A percentile compares a stretch with the other conserved stretches of the same genome.
phyloP scores from a whole-genome alignment of 2,888 invertebrate species.

The Agonopterix heracliana region DNA sequence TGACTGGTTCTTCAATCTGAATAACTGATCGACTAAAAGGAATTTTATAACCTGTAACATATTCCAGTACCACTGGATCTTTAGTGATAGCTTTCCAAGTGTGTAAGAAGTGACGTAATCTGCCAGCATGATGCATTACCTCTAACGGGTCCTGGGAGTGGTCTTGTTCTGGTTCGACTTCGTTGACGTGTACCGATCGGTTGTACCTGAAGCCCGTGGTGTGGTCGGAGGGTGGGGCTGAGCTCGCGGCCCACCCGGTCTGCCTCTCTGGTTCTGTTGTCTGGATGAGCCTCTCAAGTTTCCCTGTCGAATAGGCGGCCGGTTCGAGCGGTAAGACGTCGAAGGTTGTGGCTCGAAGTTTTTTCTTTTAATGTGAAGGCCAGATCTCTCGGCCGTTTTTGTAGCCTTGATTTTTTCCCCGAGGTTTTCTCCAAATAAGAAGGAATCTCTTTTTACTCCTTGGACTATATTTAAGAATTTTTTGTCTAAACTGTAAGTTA shows the following conservation, averaged over 20 bases:
- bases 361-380: slow-evolving; percentile 10
- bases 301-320: slow-evolving; percentile 11
- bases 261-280: slow-evolving; percentile 3
- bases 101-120: slow-evolving; percentile 2
- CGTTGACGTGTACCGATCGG: background rate
- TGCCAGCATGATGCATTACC: slow-evolving; percentile 6
- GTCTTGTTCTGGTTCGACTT: background rate
- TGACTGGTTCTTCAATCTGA: background rate
- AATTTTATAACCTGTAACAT: background rate
- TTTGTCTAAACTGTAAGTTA: slow-evolving; percentile 11
- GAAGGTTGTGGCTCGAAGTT: background rate
- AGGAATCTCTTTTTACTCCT: slow-evolving; percentile 8
- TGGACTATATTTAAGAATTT: slow-evolving; percentile 5
- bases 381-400: slow-evolving; percentile 11
- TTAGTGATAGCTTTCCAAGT: background rate
- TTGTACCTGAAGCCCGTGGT: background rate
- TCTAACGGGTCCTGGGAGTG: background rate
- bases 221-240: background rate
- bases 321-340: background rate
- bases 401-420: slow-evolving; percentile 12
- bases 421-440: slow-evolving; percentile 9
- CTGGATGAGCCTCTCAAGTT: slow-evolving; percentile 15
- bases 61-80: slow-evolving; percentile 2
- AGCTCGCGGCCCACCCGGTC: slow-evolving; percentile 9
- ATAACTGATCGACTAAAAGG: background rate